Percentiles rank a stretch among this genome's conserved stretches.
These are phyloP conservation scores for Epizoanthus fatuus DNA, from an alignment of 92 coral and sea anemone genomes.

Conservation along the genomic window DNA sequence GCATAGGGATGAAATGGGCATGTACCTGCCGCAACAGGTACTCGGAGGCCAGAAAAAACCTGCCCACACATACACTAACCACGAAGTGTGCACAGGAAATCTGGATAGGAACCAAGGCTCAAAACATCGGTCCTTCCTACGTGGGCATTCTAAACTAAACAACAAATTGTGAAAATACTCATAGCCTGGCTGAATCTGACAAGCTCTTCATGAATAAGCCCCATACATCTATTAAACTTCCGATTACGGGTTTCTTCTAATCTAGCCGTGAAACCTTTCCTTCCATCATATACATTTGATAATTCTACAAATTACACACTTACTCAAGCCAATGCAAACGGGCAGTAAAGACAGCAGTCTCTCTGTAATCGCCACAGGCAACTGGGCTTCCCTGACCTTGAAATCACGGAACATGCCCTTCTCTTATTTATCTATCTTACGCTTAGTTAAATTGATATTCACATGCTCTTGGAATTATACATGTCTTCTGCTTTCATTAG, in stretches of 20 bases:
- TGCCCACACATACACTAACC: neutral
- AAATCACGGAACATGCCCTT: too few relatives aligned
- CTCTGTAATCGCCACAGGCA: too few relatives aligned
- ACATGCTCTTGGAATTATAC: too few relatives aligned
- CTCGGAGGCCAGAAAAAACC: slow-evolving; percentile 40
- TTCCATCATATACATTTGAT: slow-evolving; percentile 19
- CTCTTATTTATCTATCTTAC: too few relatives aligned
- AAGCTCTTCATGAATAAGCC: slow-evolving; percentile 3
- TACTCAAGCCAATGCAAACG: slow-evolving; percentile 9
- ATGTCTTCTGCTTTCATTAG: too few relatives aligned
- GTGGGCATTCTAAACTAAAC: neutral
- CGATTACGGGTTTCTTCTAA: slow-evolving; percentile 35
- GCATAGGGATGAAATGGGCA: neutral
- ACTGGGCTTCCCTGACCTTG: too few relatives aligned
- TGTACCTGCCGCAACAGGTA: slow-evolving; percentile 22
- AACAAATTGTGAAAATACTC: too few relatives aligned
- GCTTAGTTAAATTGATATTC: too few relatives aligned
- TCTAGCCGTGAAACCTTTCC: slow-evolving; percentile 14
- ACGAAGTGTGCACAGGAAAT: neutral
- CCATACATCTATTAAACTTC: slow-evolving; percentile 8
- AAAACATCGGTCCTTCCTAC: neutral
- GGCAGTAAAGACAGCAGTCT: slow-evolving; percentile 37
- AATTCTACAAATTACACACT: slow-evolving; percentile 31
- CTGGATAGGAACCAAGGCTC: neutral
- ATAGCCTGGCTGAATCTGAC: neutral